These are phyloP conservation scores for Pseudolycoriella hygida DNA, from an alignment of 2,888 invertebrate genomes.

Conservation along the genomic window DNA sequence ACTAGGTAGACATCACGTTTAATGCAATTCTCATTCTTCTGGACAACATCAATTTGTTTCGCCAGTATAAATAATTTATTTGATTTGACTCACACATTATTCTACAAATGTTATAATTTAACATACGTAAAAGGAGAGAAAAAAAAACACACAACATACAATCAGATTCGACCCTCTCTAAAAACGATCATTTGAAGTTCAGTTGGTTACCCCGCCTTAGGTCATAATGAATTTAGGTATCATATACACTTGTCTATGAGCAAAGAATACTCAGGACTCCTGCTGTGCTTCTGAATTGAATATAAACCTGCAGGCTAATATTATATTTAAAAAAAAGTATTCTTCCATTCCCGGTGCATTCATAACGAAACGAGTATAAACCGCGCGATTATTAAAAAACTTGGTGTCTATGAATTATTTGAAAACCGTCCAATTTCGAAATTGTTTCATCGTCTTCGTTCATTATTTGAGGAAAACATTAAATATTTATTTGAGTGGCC, in stretches of 20 bases:
- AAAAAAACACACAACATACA: neutral
- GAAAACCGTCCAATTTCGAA: neutral
- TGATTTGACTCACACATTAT: neutral
- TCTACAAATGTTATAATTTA: neutral
- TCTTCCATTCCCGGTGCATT: neutral
- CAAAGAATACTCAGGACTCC: neutral
- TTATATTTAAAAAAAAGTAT: neutral
- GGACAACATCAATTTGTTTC: neutral
- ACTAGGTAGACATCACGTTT: too few species aligned
- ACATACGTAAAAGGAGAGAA: neutral
- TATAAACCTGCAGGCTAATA: neutral
- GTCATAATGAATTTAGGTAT: neutral
- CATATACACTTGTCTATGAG: neutral
- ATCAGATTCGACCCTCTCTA: neutral
- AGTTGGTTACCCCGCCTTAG: neutral
- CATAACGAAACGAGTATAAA: neutral
- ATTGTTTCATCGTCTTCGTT: neutral
- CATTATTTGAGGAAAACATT: neutral
- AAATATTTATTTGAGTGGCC: neutral
- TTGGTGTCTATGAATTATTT: neutral
- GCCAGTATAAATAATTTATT: neutral
- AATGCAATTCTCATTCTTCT: neutral
- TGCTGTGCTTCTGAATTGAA: neutral
- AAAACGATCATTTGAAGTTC: neutral
- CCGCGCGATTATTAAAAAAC: neutral